Percentiles rank a stretch among this genome's conserved stretches.
Evolutionary conservation across 1,140 invertebrate genomes (phyloP).

Genomic region (Drosophila subpulchrella): DNA sequence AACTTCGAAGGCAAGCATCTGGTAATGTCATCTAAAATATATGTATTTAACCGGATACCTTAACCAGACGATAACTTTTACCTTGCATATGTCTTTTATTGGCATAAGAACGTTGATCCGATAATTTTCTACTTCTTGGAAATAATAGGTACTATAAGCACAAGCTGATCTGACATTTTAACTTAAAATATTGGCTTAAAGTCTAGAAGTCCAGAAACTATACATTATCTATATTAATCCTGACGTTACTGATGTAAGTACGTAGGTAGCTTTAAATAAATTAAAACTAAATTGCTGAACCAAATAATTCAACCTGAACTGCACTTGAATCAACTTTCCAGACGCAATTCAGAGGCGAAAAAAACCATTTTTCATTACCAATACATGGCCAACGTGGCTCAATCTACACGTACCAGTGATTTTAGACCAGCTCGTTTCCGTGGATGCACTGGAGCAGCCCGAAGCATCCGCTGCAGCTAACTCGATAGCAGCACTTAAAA

Average conservation of each 20-base stretch:
- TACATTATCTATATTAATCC: no score
- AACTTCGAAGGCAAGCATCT: no score
- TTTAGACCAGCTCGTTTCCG: not conserved
- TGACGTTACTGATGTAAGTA: no score
- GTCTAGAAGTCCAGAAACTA: no score
- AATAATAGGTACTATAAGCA: no score
- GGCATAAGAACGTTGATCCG: no score
- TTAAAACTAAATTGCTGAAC: not conserved
- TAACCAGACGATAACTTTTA: not conserved
- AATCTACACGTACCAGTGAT: not conserved
- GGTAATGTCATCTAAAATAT: no score
- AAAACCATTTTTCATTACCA: constrained; percentile 2
- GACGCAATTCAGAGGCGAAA: not conserved
- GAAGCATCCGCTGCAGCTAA: constrained; percentile 26
- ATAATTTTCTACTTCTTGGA: no score
- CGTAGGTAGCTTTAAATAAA: not conserved
- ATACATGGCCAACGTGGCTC: not conserved
- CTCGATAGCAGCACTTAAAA: constrained; percentile 50
- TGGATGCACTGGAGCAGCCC: constrained; percentile 14
- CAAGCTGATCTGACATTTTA: no score
- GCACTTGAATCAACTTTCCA: not conserved
- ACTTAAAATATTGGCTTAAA: no score
- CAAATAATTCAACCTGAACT: not conserved
- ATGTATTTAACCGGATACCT: not conserved
- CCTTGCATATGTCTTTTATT: no score